Base-by-base conservation (phyloP, 1,140 invertebrate species). In the Drosophila asahinai region DNA sequence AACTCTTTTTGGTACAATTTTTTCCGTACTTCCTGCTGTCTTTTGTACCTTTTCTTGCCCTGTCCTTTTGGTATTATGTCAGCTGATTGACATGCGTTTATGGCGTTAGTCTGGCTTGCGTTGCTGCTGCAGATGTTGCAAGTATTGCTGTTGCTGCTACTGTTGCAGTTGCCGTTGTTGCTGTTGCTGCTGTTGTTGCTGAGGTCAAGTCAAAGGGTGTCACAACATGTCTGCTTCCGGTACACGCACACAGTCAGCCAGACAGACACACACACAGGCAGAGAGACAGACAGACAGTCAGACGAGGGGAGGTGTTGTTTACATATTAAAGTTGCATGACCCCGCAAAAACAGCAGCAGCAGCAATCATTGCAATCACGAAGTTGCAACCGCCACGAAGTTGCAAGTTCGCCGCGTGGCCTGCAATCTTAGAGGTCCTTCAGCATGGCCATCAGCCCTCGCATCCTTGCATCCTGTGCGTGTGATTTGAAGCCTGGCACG, bases 281-380 rank as follows among this genome's bases (percentile, higher is more conserved):
- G 12, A 43, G 38, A 61, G 33, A 55, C 30, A 54, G 61, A 64
- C 51, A 76, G 70, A 57, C 61, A 81, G 74, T 72, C 63, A 64
- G 51, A 73, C 63, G 63, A 58, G 67, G 67, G 75, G 75, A 64
- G 86, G 82, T 86, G 78, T 89, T 89, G 86, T 89, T 89, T 89
- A 89, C 86, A 90, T 80, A 89, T 89, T 90, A 89, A 89, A 90
- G 86, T 89, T 89, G 86, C 86, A 89, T 89, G 86, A 89, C 86
- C 86, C 86, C 81, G 77, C 51, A 59, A 11, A 33, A 33, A n/a
- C 60, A 60, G 38, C 66, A 75, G 45, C 49, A 64, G 38, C 71
- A 65, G 59, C 62, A 73, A 77, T 79, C 74, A 80, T 86, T 86
- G 77, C 77, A 61, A 57, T 75, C 64, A 78, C 76, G 67, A 79